Percentiles rank a stretch among this genome's conserved stretches.
These are phyloP conservation scores for Mormoops blainvillei DNA, from an alignment of 2,113 vertebrate genomes.

Conservation along the genomic window DNA sequence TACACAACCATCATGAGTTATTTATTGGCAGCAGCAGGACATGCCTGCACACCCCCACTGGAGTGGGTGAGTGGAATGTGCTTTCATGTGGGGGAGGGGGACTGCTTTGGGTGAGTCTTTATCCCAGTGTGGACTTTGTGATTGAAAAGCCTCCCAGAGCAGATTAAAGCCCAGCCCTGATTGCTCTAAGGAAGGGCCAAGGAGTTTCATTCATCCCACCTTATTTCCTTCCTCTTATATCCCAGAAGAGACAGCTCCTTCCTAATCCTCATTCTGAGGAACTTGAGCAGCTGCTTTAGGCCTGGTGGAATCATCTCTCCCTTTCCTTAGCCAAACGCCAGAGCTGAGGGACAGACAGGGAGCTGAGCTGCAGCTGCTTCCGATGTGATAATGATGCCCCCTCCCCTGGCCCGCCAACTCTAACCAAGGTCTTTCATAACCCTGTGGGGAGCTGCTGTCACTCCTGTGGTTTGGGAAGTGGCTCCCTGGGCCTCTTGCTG, in stretches of 20 bases:
- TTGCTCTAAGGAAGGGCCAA: slow-evolving; percentile 22
- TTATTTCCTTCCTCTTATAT: neutral
- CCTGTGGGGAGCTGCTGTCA: slow-evolving; percentile 67
- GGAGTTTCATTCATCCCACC: slow-evolving; percentile 10
- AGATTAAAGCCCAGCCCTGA: slow-evolving; percentile 51
- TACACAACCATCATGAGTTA: slow-evolving; percentile 60
- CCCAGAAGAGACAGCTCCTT: slow-evolving; percentile 2
- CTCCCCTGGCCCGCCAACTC: slow-evolving; percentile 50
- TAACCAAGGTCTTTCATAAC: slow-evolving; percentile 69
- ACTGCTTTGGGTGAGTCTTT: slow-evolving; percentile 32
- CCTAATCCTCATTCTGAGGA: slow-evolving; percentile 12
- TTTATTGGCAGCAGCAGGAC: slow-evolving; percentile 69
- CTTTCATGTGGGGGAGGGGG: slow-evolving; percentile 55
- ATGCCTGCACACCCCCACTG: slow-evolving; percentile 55
- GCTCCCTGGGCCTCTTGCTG: slow-evolving; percentile 66
- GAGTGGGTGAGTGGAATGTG: slow-evolving; percentile 62
- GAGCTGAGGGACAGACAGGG: slow-evolving; percentile 5
- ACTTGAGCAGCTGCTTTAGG: slow-evolving; percentile 49
- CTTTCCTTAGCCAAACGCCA: slow-evolving; percentile 28
- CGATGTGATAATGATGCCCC: slow-evolving; percentile 65
- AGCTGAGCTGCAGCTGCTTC: slow-evolving; percentile 66
- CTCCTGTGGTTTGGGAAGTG: slow-evolving; percentile 73
- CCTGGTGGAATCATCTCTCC: slow-evolving; percentile 9
- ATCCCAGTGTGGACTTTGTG: slow-evolving; percentile 66
- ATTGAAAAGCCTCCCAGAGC: slow-evolving; percentile 51